Percentiles rank a stretch among this genome's conserved stretches.
These are phyloP conservation scores for Uropetala carovei DNA, from an alignment of 2,888 invertebrate species.

Conservation along the genomic window DNA sequence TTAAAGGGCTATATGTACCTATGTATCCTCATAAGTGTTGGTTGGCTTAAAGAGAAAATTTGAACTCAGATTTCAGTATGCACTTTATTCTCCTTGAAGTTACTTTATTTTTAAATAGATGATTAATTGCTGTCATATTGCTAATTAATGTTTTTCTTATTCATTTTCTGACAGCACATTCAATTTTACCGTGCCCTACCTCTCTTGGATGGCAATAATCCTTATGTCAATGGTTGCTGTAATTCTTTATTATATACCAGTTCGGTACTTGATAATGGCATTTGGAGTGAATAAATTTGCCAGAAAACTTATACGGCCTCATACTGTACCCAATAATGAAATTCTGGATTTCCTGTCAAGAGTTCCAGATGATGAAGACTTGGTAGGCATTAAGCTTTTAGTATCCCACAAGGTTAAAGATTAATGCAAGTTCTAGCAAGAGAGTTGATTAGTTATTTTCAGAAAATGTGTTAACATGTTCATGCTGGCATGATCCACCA, in stretches of 20 bases:
- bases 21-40: too few species aligned
- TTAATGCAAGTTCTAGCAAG: too few species aligned
- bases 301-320: slow-evolving; percentile 92
- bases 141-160: slow-evolving; percentile 44
- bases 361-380: slow-evolving; percentile 94
- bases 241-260: slow-evolving; percentile 91
- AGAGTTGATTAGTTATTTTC: background rate
- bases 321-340: slow-evolving; percentile 98
- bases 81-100: background rate
- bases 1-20: too few species aligned
- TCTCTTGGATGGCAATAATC: slow-evolving; percentile 93
- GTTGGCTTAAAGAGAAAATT: too few species aligned
- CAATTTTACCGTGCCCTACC: slow-evolving; percentile 97
- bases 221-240: slow-evolving; percentile 84
- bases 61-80: too few species aligned
- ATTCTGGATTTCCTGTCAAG: slow-evolving; percentile 94
- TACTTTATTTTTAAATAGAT: background rate
- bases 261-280: slow-evolving; percentile 91
- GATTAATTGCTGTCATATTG: background rate
- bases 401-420: too few species aligned
- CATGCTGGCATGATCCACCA: background rate
- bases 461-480: background rate
- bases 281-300: slow-evolving; percentile 99
- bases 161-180: slow-evolving; percentile 84
- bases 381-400: slow-evolving; percentile 80